Evolutionary conservation across 2,113 vertebrate species (phyloP), one percentile per base, ranked within the genome.

Genomic region (Naja naja): DNA sequence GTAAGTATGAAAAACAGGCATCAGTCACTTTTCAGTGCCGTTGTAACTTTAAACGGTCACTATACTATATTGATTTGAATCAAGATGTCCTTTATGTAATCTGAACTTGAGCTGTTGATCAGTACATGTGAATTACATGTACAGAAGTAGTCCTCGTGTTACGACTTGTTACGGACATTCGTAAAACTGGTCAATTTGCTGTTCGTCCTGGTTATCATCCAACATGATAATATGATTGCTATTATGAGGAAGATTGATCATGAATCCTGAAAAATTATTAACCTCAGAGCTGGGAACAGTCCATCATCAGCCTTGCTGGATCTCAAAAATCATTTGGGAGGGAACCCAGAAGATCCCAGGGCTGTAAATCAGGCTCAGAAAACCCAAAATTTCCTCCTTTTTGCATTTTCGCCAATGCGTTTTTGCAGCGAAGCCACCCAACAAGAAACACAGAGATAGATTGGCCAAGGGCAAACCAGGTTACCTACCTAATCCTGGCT

Each of bases 181-280:
- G 23, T 60, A 27, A 60, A 64, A 64, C 3, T 1, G 10, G 27
- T 30, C 58, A 11, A 4, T 30, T 0, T 8, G 0, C 4, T 2
- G 43, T 22, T 93, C 92, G 39, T n/a, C 0, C 20, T 89, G 22
- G 22, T 5, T 52, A 91, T 30, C n/a, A 60, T 49, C 16, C 27
- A 49, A 0, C 20, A 16, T 56, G 9, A 74, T 0, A 0, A 23
- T 3, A 34, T 47, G 81, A 55, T 47, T 60, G 88, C 16, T 6
- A 11, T 85, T 86, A 85, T 85, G 86, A 94, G 27, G 55, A 85
- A 85, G 34, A 49, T 55, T 95, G 91, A 85, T 88, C 60, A 60
- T 64, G 88, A 91, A 52, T 94, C 69, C 91, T 94, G 47, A 25
- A 69, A 90, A 96, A 88, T 92, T 93, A 92, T 87, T 93, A 94